Base-by-base conservation (phyloP, 1,140 invertebrate species). In the Chlorops oryzae region DNA sequence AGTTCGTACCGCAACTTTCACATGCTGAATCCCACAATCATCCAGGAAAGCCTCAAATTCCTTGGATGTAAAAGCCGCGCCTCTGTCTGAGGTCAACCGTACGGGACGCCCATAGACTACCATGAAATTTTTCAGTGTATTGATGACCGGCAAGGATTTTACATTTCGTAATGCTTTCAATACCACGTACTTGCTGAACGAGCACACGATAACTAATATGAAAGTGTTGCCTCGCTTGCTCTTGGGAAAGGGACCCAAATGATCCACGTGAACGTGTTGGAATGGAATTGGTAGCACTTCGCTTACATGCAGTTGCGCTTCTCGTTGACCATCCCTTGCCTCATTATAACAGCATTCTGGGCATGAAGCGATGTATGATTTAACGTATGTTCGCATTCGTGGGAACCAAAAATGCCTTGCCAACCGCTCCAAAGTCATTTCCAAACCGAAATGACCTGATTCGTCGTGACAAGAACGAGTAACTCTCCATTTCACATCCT, bases 201-300 rank as follows among this genome's bases (percentile, higher is more conserved):
- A 56, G 49, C 69, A 50, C 41, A 69, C 74, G 1, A 77, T 44
- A 1, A 69, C 71, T 45, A 77, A 72, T 2, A 66, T 68, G 50
- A 77, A 74, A 40, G 58, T 60, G 63, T 77, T 73, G n/a, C 54
- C 40, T 1, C 15, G 52, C 20, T 71, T 70, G 5, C 53, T 39
- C 38, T 71, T 50, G 48, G 40, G 54, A 46, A 47, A 27, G 13
- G 64, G 61, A 3, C 59, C 64, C 23, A 57, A 55, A 57, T 68
- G 63, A 35, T 69, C 62, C 13, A 68, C 52, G 43, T 64, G 61
- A 9, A 62, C 12, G 0, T 51, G 59, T 9, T 43, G 6, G 46
- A 70, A 65, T 2, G 59, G 67, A 25, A 47, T 18, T 25, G 58
- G 49, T 9, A 50, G 57, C 40, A 63, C 63, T 20, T 59, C 59